A percentile compares a stretch with the other conserved stretches of the same genome.
phyloP scores from a whole-genome alignment of 2,797 vertebrate species.

The Serranus cabrilla region DNA sequence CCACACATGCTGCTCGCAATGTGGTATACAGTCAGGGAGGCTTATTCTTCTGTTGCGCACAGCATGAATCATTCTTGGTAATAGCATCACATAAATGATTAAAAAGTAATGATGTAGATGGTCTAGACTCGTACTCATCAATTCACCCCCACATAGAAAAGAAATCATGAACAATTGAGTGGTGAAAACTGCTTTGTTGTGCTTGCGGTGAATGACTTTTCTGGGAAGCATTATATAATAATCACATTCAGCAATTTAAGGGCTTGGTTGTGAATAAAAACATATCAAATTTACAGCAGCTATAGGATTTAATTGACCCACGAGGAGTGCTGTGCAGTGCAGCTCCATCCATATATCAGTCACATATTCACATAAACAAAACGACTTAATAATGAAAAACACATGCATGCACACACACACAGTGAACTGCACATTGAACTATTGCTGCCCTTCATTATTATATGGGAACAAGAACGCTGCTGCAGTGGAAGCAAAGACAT shows the following conservation, averaged over 20 bases:
- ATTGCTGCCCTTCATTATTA: conserved; percentile 4
- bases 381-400: conserved; percentile 52
- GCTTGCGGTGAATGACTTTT: conserved; percentile 43
- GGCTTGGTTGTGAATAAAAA: conserved; percentile 53
- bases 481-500: conserved; percentile 14
- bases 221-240: conserved; percentile 44
- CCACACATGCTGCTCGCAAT: conserved; percentile 34
- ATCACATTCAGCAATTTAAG: conserved; percentile 47
- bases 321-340: conserved; percentile 30
- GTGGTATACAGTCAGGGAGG: conserved; percentile 31
- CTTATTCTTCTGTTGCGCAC: conserved; percentile 36
- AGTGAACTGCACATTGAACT: not conserved
- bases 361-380: conserved; percentile 28
- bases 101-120: conserved; percentile 70
- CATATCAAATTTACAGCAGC: conserved; percentile 54
- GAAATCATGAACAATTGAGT: conserved; percentile 55
- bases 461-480: conserved; percentile 8
- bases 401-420: conserved; percentile 11
- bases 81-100: conserved; percentile 69
- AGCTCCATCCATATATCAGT: conserved; percentile 18
- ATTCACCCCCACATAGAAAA: conserved; percentile 53
- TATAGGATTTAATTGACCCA: conserved; percentile 53
- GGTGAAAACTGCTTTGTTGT: conserved; percentile 60
- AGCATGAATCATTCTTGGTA: conserved; percentile 61
- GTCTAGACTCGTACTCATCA: conserved; percentile 56